phyloP scores from a whole-genome alignment of 2,113 vertebrate genomes.

The Scolopax mira region DNA sequence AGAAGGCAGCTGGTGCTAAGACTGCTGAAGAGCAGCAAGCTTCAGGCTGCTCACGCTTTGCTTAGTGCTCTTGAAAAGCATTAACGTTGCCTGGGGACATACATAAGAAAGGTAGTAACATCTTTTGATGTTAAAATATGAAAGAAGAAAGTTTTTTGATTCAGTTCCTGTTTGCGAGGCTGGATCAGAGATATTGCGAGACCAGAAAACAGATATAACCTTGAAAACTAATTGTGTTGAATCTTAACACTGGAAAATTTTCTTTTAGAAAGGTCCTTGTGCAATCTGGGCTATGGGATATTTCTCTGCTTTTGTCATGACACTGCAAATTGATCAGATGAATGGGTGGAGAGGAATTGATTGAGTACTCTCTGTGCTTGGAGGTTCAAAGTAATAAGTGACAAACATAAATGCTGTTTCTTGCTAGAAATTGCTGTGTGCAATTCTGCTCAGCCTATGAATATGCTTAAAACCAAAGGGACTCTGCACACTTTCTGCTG shows the following conservation, averaged over 20 bases:
- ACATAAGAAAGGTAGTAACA: background rate
- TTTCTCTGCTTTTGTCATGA: background rate
- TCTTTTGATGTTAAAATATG: background rate
- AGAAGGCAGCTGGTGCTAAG: background rate
- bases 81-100: background rate
- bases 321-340: background rate
- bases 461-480: background rate
- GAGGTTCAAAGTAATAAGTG: background rate
- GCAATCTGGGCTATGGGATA: background rate
- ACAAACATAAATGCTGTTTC: slow-evolving; percentile 22
- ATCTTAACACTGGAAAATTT: background rate
- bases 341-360: slow-evolving; percentile 2
- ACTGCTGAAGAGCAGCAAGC: background rate
- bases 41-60: background rate
- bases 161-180: background rate
- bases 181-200: background rate
- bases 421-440: background rate
- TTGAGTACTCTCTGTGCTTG: background rate
- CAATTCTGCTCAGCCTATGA: background rate
- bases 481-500: background rate
- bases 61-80: background rate
- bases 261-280: background rate
- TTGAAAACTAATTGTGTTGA: background rate
- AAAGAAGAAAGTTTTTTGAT: background rate
- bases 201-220: background rate